Conservation (phyloP, 2,888 invertebrate species). For the Plutella xylostella region DNA sequence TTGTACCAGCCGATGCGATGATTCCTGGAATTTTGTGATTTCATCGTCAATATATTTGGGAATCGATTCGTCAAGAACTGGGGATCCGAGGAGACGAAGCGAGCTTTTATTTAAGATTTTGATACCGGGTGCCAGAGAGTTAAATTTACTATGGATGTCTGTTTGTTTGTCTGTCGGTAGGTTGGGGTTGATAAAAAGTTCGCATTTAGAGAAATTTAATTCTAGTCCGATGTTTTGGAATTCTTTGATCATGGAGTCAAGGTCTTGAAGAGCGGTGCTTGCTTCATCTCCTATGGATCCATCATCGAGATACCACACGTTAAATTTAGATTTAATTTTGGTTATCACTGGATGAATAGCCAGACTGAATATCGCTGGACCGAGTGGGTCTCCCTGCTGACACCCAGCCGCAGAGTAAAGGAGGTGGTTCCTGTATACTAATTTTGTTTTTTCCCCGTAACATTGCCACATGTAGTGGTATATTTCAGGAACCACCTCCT, state of each 20-base stretch:
- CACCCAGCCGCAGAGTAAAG: not conserved
- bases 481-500: not conserved
- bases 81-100: no score
- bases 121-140: no score
- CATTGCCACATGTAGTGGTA: not conserved
- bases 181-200: not conserved
- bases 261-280: not conserved
- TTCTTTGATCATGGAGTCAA: not conserved
- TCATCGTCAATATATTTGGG: no score
- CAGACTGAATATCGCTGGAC: not conserved
- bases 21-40: no score
- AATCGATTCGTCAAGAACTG: no score
- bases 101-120: no score
- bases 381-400: slow-evolving; percentile 2
- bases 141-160: no score
- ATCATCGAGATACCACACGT: slow-evolving; percentile 1
- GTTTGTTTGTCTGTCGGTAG: no score
- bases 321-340: not conserved
- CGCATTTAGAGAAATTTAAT: not conserved
- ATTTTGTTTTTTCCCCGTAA: not conserved
- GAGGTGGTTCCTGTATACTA: not conserved
- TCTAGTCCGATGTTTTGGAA: not conserved
- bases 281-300: slow-evolving; percentile 1
- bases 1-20: no score
- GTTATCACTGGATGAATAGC: not conserved